Evolutionary conservation across 2,888 invertebrate genomes (phyloP), one percentile per base, ranked within the genome.

Genomic region (Pediacus dermestoides): DNA sequence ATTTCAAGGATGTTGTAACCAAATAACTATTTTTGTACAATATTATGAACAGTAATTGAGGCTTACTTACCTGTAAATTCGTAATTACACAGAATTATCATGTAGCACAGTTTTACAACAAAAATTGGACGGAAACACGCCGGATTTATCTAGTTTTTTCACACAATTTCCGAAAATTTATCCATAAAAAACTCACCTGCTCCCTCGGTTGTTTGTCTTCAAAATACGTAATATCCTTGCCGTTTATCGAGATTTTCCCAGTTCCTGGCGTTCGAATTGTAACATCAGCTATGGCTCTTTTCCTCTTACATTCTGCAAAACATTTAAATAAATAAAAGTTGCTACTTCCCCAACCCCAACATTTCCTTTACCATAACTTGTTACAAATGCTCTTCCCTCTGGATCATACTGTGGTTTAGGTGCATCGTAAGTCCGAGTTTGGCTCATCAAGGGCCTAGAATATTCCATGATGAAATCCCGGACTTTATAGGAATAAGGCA

Each of bases 241-340:
- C 87, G 70, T 95, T 94, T 36, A 95, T 85, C 15, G 72, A 76
- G 36, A 94, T 77, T 61, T 81, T 77, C 2, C 96, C 95, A 32
- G 84, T 81, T 8, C 96, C 95, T 12, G 90, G 85, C 7, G 80
- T 78, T 42, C 74, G 75, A 4, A 95, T 71, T n/a, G 83, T 88
- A 0, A 94, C 91, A 64, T 80, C 75, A 1, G 85, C 93, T 53
- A 77, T 72, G 0, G 88, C 80, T 40, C 72, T 70, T 68, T 89
- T 90, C 42, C 88, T 75, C 35, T 77, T 64, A 61, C 85, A 86
- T 67, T 82, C 80, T 80, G 44, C 21, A 65, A 63, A 32, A 31
- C n/a, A 34, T 22, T n/a, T 7, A 16, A 33, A 34, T 9, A 30
- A 14, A 1, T 10, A 16, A 30, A 16, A 16, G 9, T 7, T 2